These are phyloP conservation scores for Polyommatus icarus DNA, from an alignment of 2,888 invertebrate genomes.

Conservation along the genomic window DNA sequence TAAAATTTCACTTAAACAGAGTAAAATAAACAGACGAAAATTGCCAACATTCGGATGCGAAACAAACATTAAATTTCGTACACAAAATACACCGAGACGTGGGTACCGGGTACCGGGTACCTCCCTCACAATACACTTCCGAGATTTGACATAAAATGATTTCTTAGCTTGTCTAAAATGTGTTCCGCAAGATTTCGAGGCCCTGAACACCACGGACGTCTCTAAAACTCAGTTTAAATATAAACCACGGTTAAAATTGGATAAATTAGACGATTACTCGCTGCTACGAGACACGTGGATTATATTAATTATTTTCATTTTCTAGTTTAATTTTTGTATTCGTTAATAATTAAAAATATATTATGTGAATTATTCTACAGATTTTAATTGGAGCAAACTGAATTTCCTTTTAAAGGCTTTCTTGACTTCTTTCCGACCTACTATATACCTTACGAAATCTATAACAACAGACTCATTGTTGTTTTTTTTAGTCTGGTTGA, in stretches of 20 bases:
- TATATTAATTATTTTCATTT: neutral
- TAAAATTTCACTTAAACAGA: neutral
- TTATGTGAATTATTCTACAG: too few relatives aligned
- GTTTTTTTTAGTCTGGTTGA: too few relatives aligned
- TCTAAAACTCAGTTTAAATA: neutral
- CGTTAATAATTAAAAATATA: too few relatives aligned
- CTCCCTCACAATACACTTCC: slow-evolving; percentile 1
- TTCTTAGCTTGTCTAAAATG: slow-evolving; percentile 22
- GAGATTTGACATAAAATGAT: slow-evolving; percentile 21
- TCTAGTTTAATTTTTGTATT: neutral
- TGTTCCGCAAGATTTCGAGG: neutral
- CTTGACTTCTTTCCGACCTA: too few relatives aligned
- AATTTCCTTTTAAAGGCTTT: too few relatives aligned
- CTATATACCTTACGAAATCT: too few relatives aligned
- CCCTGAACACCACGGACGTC: neutral
- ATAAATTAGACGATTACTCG: neutral
- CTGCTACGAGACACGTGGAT: neutral
- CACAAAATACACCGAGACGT: slow-evolving; percentile 8
- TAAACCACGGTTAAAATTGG: neutral
- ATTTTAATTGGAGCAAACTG: too few relatives aligned
- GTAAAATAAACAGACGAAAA: neutral
- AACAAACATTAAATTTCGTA: neutral
- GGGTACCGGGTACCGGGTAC: neutral
- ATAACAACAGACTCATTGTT: too few relatives aligned
- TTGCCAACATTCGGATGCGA: neutral